phyloP scores from a whole-genome alignment of 1,140 invertebrate species.

The Berghia stephanieae region DNA sequence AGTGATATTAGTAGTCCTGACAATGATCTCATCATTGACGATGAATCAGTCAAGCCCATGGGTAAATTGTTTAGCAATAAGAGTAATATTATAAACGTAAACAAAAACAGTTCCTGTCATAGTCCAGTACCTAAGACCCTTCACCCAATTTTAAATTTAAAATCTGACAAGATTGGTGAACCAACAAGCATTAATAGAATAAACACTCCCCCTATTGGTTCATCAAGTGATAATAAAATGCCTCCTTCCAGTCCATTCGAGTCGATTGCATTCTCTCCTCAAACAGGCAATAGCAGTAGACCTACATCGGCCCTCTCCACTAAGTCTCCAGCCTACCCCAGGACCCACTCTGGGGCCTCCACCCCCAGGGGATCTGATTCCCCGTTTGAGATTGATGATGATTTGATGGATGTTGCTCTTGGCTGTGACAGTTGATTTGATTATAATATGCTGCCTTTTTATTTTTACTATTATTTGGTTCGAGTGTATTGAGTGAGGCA shows the following conservation, averaged over 20 bases:
- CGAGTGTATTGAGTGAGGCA: background rate
- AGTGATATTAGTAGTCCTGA: constrained; percentile 63
- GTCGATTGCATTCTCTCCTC: no score
- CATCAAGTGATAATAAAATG: no score
- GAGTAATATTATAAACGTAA: background rate
- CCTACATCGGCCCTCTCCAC: constrained; percentile 23
- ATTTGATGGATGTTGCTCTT: constrained; percentile 87
- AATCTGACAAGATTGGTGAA: constrained; percentile 28
- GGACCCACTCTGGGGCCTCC: constrained; percentile 60
- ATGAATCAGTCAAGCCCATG: constrained; percentile 26
- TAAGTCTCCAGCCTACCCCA: constrained; percentile 61
- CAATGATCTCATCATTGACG: constrained; percentile 64
- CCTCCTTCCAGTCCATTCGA: no score
- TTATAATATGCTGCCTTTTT: background rate
- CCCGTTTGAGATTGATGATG: constrained; percentile 85
- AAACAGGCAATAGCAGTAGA: no score
- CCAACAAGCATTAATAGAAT: no score
- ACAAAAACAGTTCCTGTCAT: background rate
- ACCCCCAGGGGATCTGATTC: constrained; percentile 68
- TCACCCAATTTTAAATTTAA: constrained; percentile 12
- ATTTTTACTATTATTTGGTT: background rate
- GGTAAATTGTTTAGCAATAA: background rate
- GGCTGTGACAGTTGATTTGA: constrained; percentile 33
- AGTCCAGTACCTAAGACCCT: background rate
- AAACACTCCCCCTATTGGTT: no score